Evolutionary conservation across 2,888 invertebrate species (phyloP).

Genomic region (Amaurobius ferox): DNA sequence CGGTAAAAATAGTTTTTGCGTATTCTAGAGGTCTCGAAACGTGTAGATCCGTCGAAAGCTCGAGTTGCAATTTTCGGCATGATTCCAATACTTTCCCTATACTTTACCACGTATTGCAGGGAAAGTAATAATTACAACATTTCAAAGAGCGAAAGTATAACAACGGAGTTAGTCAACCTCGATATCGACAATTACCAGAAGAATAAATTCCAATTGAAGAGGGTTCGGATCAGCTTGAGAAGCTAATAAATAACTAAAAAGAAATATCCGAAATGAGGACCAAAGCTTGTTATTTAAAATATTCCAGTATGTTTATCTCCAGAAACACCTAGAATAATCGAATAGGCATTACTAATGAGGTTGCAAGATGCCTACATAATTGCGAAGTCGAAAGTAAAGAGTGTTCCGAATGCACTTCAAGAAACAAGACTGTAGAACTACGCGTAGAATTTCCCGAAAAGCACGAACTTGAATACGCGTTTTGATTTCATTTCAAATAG

Average conservation of each 20-base stretch:
- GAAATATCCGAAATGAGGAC: neutral
- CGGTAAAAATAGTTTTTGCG: no score
- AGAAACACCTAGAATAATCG: conserved; percentile 18
- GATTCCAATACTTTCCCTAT: no score
- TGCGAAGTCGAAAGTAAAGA: neutral
- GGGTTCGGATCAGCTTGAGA: conserved; percentile 4
- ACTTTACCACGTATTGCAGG: no score
- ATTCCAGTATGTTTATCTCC: neutral
- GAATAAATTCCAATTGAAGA: conserved; percentile 12
- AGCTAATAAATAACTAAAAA: conserved; percentile 8
- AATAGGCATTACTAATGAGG: conserved; percentile 16
- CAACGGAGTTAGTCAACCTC: no score
- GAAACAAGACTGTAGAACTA: neutral
- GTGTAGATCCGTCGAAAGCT: no score
- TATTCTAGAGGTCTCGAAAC: no score
- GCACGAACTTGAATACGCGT: neutral
- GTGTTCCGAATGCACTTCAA: neutral
- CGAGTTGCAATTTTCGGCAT: no score
- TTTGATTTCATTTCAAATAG: neutral
- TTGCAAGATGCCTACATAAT: conserved; percentile 3
- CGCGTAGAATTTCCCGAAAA: neutral
- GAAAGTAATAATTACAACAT: no score
- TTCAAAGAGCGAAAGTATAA: neutral
- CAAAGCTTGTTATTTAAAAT: conserved; percentile 1
- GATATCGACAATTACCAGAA: neutral